Evolutionary conservation across 2,888 invertebrate genomes (phyloP), one percentile per base, ranked within the genome.

Genomic region (Plagodis pulveraria): DNA sequence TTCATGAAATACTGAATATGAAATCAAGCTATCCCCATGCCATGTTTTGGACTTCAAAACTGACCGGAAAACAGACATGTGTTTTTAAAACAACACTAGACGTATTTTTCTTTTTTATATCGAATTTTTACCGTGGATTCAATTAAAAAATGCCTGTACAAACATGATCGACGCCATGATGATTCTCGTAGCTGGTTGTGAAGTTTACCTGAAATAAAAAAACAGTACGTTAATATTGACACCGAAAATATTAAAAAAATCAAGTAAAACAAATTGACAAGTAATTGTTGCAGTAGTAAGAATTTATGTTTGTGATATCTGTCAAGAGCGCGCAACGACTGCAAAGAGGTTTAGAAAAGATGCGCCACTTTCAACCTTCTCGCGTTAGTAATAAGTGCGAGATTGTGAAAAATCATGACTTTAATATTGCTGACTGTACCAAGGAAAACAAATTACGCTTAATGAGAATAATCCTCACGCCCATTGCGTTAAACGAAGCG

Each of bases 381-480:
- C 12, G 11, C 40, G n/a, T 8, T n/a, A 7, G 40, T 6, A n/a
- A 9, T 45, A 55, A 34, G n/a, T 34, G 12, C 52, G 51, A 51
- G 48, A 46, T 43, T 40, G 38, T 38, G 47, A 41, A 56, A 50
- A 53, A 60, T 43, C 5, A 12, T 7, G n/a, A 52, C 11, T 52
- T 60, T 52, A 60, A 60, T 60, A 51, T 56, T 35, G 51, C 56
- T 56, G 60, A 61, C 60, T 56, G 56, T 56, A 68, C 65, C 60
- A 57, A 65, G 69, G 70, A 75, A 73, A 78, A 77, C 75, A 77
- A 81, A 79, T 78, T 75, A 76, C 70, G 66, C 56, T 70, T 77
- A 79, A 81, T 78, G 78, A 78, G 75, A 71, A 73, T 76, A 77
- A 81, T 81, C 72, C 71, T 64, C 62, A 66, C 62, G 66, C 68